These are phyloP conservation scores for Stomorhina lunata DNA, from an alignment of 2,888 invertebrate genomes.

Conservation along the genomic window DNA sequence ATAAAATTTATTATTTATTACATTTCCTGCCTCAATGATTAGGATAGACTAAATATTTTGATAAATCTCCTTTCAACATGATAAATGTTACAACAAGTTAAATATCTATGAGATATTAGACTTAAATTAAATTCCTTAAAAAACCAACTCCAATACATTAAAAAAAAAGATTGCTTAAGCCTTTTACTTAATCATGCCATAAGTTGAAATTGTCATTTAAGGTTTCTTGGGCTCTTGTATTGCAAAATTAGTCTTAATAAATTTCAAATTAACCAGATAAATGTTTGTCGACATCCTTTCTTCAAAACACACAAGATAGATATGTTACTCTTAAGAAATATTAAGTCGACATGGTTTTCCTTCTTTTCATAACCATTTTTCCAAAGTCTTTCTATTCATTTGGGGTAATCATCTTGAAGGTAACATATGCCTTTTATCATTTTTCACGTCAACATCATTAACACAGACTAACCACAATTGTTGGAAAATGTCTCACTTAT, in stretches of 20 bases:
- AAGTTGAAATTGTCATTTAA: neutral
- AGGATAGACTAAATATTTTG: neutral
- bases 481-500: slow-evolving; percentile 45
- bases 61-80: neutral
- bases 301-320: neutral
- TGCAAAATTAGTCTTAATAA: slow-evolving; percentile 8
- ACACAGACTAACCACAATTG: slow-evolving; percentile 31
- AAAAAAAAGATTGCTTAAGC: neutral
- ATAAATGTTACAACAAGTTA: neutral
- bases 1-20: neutral
- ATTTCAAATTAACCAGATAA: slow-evolving; percentile 12
- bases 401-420: neutral
- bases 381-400: too few species aligned
- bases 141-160: neutral
- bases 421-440: slow-evolving; percentile 49
- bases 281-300: neutral
- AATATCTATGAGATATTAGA: too few species aligned
- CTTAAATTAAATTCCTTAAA: neutral
- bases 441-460: slow-evolving; percentile 56
- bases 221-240: neutral
- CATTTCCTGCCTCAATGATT: neutral
- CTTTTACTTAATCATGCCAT: neutral
- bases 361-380: neutral
- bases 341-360: neutral
- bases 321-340: neutral